Evolutionary conservation across 2,888 invertebrate genomes (phyloP), one percentile per base, ranked within the genome.

Genomic region (Leptinotarsa haldemani): DNA sequence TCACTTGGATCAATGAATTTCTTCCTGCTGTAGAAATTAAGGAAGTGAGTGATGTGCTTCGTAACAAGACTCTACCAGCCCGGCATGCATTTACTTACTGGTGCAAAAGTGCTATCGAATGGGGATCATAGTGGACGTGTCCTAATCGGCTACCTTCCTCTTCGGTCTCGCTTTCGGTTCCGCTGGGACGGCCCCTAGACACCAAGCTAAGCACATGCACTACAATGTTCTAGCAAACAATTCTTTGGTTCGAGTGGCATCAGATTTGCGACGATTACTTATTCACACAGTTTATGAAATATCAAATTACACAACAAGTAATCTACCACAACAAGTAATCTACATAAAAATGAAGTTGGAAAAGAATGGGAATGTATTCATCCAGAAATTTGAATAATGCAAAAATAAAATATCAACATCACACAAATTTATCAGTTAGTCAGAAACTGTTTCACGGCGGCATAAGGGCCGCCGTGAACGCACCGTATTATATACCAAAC

Each of bases 161-260:
- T 88, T 94, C 94, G 77, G 93, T 93, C 88, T 94, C 94, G 86
- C 93, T 93, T 89, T 94, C 91, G 86, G 92, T 93, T 86, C 93
- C 90, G 85, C 91, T 90, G 85, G 90, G 90, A 84, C 90, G 89
- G 83, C 87, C 85, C 87, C 88, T 88, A 90, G 87, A 86, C 90
- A 88, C 87, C 87, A 88, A 86, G 86, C 86, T 86, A 87, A 87
- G 87, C 87, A 87, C 87, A 86, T 87, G 87, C 87, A 87, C 86
- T 85, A 87, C 89, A 88, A 81, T 79, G 76, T 76, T 75, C 82
- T 80, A 80, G 79, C 81, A 79, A 81, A 79, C 79, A 74, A 73
- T 72, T 77, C 75, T 71, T 74, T 65, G 30, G 64, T 70, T 65
- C 58, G 73, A 74, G 75, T 47, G 74, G 71, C 75, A 72, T 71